A percentile compares a stretch with the other conserved stretches of the same genome.
phyloP scores from a whole-genome alignment of 2,113 vertebrate genomes.

The Semnornis frantzii region DNA sequence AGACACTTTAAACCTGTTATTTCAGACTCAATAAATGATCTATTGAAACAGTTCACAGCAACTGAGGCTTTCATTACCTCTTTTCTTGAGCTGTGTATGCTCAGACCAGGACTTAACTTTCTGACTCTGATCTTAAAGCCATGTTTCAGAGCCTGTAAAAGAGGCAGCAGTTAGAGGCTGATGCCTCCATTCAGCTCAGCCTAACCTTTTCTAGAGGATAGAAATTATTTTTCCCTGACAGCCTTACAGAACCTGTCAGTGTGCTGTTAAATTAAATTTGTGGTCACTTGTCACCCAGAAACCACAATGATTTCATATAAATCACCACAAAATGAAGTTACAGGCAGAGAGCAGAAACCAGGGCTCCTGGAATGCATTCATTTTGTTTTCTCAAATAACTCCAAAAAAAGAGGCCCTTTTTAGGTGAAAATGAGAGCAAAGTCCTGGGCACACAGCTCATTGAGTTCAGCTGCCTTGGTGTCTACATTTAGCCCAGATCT shows the following conservation, averaged over 20 bases:
- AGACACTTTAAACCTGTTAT: neutral
- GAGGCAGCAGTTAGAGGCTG: slow-evolving; percentile 1
- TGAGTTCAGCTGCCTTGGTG: neutral
- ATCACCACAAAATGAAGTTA: neutral
- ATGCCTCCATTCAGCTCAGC: neutral
- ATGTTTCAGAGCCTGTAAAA: slow-evolving; percentile 21
- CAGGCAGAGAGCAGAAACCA: neutral
- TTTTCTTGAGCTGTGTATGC: neutral
- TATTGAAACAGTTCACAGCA: slow-evolving; percentile 16
- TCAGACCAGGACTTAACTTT: slow-evolving; percentile 9
- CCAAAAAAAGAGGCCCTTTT: neutral
- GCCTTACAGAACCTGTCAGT: neutral
- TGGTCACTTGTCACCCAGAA: neutral
- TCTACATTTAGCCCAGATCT: too few relatives aligned
- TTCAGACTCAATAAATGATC: neutral
- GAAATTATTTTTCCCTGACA: neutral
- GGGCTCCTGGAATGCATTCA: neutral
- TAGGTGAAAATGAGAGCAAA: neutral
- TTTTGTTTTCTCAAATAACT: neutral
- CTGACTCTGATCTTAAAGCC: slow-evolving; percentile 20
- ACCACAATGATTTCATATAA: neutral
- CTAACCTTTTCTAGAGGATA: neutral
- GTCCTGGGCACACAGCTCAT: neutral
- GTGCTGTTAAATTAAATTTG: neutral
- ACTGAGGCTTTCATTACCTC: neutral